Evolutionary conservation across 2,888 invertebrate species (phyloP), one percentile per base, ranked within the genome.

Genomic region (Campoplex nolae): DNA sequence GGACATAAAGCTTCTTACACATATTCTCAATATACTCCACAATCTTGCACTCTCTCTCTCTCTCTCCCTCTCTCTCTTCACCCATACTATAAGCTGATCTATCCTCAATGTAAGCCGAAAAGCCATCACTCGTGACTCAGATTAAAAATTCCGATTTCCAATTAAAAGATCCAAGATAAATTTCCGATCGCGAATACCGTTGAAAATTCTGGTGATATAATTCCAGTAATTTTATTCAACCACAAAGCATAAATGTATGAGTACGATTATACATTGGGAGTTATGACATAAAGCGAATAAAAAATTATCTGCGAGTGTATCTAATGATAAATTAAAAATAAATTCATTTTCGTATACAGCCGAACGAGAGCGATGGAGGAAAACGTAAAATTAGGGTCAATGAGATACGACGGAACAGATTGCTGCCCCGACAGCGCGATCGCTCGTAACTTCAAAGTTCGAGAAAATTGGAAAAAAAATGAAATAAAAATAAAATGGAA

Each of bases 131-230:
- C 0, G 18, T 18, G 48, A 45, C 23, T 42, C 23, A 58, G 71
- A 62, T 65, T 35, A 48, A 74, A 68, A 65, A 54, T 48, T 38
- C 51, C 48, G 35, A 79, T 68, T 79, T 56, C 58, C 51, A 83
- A 77, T 78, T 91, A 89, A 90, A 90, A 89, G 90, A 90, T 90
- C 88, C 84, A 81, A 89, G 90, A 91, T 91, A 88, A 65, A 23
- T n/a, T 16, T 3, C 42, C 42, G 35, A 45, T 62, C 16, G 45
- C 13, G 13, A 23, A 32, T 42, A 16, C 16, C 28, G 32, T 23
- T 7, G 18, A 45, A 75, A 45, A 45, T 62, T 62, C 45, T 71
- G 35, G 54, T 54, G n/a, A 73, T 73, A 56, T 11, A n/a, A 62
- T 62, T 62, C 62, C 62, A 62, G 62, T 62, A 32, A 62, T 32